A percentile compares a stretch with the other conserved stretches of the same genome.
phyloP scores from a whole-genome alignment of 1,140 invertebrate genomes.

The Brachionus calyciflorus region DNA sequence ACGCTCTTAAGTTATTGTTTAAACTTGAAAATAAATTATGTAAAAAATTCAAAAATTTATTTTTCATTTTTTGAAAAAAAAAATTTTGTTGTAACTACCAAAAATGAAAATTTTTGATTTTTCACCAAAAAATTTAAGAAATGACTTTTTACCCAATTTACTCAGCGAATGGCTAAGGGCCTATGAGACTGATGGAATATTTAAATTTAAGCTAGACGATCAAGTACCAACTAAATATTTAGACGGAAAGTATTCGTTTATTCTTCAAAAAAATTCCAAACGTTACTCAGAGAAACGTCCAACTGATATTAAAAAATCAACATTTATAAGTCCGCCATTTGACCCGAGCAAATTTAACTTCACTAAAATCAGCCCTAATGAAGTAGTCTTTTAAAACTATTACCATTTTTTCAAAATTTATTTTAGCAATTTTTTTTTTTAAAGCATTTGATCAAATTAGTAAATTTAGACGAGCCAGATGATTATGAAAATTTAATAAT shows the following conservation, averaged over 20 bases:
- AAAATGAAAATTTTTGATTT: constrained; percentile 16
- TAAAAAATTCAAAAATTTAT: too few species aligned
- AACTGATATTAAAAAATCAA: neutral
- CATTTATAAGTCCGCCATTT: neutral
- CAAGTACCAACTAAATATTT: constrained; percentile 3
- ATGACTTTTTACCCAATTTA: neutral
- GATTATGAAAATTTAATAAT: neutral
- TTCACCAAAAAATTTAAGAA: neutral
- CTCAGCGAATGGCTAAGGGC: neutral
- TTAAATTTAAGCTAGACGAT: constrained; percentile 3
- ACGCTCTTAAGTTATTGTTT: too few species aligned
- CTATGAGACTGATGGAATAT: neutral
- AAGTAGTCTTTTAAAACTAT: neutral
- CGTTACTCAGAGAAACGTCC: constrained; percentile 7
- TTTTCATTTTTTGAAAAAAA: too few species aligned
- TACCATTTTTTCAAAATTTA: neutral
- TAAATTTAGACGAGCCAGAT: neutral
- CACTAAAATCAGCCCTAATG: constrained; percentile 9
- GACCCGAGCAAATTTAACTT: constrained; percentile 32
- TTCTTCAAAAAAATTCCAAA: constrained; percentile 8
- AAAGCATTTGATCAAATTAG: neutral
- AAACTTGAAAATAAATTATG: too few species aligned
- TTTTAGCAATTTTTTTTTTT: neutral
- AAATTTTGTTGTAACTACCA: too few species aligned
- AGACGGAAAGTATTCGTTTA: neutral